Evolutionary conservation across 2,797 vertebrate species (phyloP).

Genomic region (Phoxinus dragarum): DNA sequence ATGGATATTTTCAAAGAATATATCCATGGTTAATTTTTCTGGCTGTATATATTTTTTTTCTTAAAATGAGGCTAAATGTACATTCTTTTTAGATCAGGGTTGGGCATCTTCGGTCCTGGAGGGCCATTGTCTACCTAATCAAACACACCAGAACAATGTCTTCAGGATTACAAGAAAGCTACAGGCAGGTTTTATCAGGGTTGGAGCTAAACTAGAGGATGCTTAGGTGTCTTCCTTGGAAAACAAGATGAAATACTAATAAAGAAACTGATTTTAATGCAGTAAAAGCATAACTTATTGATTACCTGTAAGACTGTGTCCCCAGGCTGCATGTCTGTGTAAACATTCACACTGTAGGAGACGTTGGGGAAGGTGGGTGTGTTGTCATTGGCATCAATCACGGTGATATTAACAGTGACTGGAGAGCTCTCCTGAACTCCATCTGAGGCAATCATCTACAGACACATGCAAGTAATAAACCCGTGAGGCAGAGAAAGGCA

Average conservation of each 20-base stretch:
- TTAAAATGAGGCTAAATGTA: neutral
- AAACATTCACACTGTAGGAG: conserved; percentile 90
- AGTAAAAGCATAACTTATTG: conserved; percentile 37
- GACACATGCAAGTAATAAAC: conserved; percentile 24
- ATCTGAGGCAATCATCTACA: conserved; percentile 91
- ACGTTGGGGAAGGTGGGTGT: conserved; percentile 91
- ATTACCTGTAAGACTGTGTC: conserved; percentile 91
- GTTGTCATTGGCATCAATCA: conserved; percentile 96
- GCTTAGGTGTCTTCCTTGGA: neutral
- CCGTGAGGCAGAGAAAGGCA: neutral
- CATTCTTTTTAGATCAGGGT: neutral
- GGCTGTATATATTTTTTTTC: neutral
- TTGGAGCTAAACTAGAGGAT: neutral
- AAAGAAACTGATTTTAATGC: neutral
- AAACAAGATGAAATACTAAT: neutral
- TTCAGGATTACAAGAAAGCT: neutral
- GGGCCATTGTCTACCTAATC: neutral
- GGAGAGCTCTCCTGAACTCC: conserved; percentile 91
- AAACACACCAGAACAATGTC: neutral
- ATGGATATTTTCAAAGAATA: neutral
- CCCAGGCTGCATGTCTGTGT: conserved; percentile 88
- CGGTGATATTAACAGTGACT: conserved; percentile 85
- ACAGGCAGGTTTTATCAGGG: neutral
- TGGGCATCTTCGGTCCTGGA: neutral
- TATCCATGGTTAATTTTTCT: neutral